Conservation (phyloP, 1,140 invertebrate species). For the Caenorhabditis inopinata region DNA sequence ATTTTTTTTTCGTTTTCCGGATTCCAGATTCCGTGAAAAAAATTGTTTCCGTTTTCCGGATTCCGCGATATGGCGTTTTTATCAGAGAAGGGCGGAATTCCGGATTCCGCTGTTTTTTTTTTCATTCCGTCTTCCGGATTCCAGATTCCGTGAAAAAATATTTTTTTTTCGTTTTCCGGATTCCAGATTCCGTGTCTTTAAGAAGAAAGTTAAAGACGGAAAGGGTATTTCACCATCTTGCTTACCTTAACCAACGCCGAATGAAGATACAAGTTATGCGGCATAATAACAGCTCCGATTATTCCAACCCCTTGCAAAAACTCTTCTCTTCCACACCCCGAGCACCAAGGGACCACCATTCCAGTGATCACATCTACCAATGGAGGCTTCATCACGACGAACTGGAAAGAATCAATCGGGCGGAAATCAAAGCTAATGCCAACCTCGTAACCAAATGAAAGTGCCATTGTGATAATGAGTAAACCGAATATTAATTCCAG, state of each 20-base stretch:
- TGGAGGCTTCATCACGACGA: slow-evolving; percentile 70
- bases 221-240: background rate
- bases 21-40: too few species aligned
- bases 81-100: too few species aligned
- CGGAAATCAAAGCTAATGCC: background rate
- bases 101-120: too few species aligned
- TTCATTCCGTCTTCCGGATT: too few species aligned
- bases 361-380: slow-evolving; percentile 73
- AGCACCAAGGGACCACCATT: slow-evolving; percentile 80
- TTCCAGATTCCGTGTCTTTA: too few species aligned
- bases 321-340: slow-evolving; percentile 74
- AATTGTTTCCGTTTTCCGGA: too few species aligned
- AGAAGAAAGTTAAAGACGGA: too few species aligned
- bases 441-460: background rate
- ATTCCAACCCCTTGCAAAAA: slow-evolving; percentile 82
- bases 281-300: slow-evolving; percentile 88
- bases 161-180: too few species aligned
- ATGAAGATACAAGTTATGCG: slow-evolving; percentile 88
- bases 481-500: slow-evolving; percentile 71
- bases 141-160: too few species aligned
- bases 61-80: too few species aligned
- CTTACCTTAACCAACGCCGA: slow-evolving; percentile 81
- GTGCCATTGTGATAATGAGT: background rate
- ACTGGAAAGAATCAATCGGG: background rate
- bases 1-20: too few species aligned